Percentiles rank a stretch among this genome's conserved stretches.
Conservation (phyloP, 64 coral and sea anemone species). For the Montipora capricornis region DNA sequence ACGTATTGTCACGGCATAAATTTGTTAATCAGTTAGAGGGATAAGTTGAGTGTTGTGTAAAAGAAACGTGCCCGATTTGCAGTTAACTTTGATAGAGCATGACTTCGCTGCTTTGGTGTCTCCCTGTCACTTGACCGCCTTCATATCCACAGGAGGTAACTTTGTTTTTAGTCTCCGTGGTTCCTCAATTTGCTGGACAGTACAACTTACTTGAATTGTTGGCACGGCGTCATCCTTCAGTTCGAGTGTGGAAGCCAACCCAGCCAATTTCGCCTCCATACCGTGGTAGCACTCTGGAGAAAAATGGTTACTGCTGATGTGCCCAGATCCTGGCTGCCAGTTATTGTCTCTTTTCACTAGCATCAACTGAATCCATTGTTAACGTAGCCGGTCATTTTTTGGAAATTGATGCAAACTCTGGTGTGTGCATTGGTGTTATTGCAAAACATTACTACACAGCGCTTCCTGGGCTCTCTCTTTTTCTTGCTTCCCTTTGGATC, state of each 20-base stretch:
- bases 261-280: background rate
- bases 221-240: too few species aligned
- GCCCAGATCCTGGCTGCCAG: background rate
- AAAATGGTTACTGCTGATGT: constrained; percentile 5
- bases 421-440: constrained; percentile 35
- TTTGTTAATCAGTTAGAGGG: too few species aligned
- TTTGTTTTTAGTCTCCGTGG: too few species aligned
- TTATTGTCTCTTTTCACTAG: background rate
- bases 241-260: too few species aligned
- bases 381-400: background rate
- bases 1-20: too few species aligned
- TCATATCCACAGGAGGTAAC: background rate
- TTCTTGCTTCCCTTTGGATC: background rate
- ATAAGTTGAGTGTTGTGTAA: too few species aligned
- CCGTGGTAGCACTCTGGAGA: background rate
- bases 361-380: constrained; percentile 49
- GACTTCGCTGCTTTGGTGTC: too few species aligned
- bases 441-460: constrained; percentile 47
- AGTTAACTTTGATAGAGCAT: too few species aligned
- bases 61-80: too few species aligned
- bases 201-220: too few species aligned
- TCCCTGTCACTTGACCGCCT: background rate
- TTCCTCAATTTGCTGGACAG: too few species aligned
- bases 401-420: constrained; percentile 39
- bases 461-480: constrained; percentile 28